Evolutionary conservation across 2,888 invertebrate genomes (phyloP).

Genomic region (Epistrophe grossulariae): DNA sequence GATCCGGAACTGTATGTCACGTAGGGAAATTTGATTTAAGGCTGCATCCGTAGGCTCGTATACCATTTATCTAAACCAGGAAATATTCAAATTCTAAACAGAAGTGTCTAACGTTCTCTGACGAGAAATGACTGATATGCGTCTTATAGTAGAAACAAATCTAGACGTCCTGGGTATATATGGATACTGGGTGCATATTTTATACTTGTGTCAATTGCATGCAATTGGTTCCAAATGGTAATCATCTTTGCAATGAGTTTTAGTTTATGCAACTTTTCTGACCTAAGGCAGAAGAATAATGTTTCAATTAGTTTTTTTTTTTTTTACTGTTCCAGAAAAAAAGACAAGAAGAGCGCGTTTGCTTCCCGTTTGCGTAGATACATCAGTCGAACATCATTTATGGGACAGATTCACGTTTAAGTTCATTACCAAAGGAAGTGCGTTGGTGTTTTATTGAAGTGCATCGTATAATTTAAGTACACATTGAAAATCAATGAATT

Average conservation of each 20-base stretch:
- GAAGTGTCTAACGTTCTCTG: slow-evolving; percentile 3
- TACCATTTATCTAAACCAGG: slow-evolving; percentile 15
- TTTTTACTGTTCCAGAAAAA: neutral
- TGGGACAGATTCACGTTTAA: slow-evolving; percentile 66
- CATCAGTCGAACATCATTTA: slow-evolving; percentile 29
- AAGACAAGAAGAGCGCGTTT: neutral
- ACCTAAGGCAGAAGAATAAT: slow-evolving; percentile 23
- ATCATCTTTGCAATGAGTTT: slow-evolving; percentile 52
- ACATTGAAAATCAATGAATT: slow-evolving; percentile 38
- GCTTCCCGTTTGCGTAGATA: neutral
- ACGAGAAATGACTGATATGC: neutral
- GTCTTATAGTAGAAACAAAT: neutral
- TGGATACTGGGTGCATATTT: neutral
- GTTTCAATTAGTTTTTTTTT: neutral
- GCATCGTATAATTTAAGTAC: slow-evolving; percentile 15
- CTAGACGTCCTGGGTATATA: neutral
- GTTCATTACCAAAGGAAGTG: slow-evolving; percentile 72
- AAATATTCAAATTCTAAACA: slow-evolving; percentile 33
- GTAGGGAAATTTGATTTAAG: neutral
- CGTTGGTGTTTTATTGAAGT: slow-evolving; percentile 25
- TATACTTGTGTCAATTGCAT: slow-evolving; percentile 39
- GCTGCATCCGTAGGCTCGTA: neutral
- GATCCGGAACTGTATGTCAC: neutral
- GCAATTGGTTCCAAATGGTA: slow-evolving; percentile 60
- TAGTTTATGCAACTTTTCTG: slow-evolving; percentile 37